phyloP scores from a whole-genome alignment of 2,888 invertebrate genomes.

The Caenorhabditis doughertyi region DNA sequence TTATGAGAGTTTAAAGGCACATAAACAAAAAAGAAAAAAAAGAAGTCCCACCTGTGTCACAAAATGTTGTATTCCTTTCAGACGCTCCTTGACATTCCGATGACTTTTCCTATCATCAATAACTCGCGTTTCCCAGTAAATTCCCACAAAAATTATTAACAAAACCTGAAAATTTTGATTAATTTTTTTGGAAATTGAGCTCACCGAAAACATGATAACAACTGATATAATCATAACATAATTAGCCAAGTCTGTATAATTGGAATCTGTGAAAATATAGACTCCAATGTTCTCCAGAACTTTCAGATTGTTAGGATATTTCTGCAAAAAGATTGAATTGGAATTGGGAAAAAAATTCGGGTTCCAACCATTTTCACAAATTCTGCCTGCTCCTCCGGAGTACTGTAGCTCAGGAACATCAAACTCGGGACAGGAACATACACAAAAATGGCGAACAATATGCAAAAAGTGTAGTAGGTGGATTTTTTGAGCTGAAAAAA shows the following conservation, averaged over 20 bases:
- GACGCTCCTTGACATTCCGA: not conserved
- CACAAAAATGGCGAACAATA: not conserved
- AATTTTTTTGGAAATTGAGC: not conserved
- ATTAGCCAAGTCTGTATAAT: not conserved
- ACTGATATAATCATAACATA: not conserved
- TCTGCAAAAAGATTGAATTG: not conserved
- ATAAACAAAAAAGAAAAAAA: no score
- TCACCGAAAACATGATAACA: not conserved
- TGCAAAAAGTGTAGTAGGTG: not conserved
- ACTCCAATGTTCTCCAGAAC: slow-evolving; percentile 7
- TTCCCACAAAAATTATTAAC: not conserved
- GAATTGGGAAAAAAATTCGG: not conserved
- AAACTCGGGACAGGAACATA: not conserved
- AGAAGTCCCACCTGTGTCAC: slow-evolving; percentile 3
- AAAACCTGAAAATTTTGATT: slow-evolving; percentile 12
- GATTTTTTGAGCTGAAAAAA: slow-evolving; percentile 11
- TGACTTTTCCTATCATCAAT: not conserved
- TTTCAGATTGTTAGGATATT: slow-evolving; percentile 19
- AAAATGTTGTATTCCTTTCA: slow-evolving; percentile 5
- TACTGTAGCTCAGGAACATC: not conserved
- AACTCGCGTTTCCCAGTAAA: not conserved
- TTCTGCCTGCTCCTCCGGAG: slow-evolving; percentile 3
- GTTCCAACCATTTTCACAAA: slow-evolving; percentile 4
- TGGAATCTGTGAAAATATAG: not conserved
- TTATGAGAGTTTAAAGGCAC: no score